These are phyloP conservation scores for Staurois parvus DNA, from an alignment of 2,797 vertebrate genomes.

Conservation along the genomic window DNA sequence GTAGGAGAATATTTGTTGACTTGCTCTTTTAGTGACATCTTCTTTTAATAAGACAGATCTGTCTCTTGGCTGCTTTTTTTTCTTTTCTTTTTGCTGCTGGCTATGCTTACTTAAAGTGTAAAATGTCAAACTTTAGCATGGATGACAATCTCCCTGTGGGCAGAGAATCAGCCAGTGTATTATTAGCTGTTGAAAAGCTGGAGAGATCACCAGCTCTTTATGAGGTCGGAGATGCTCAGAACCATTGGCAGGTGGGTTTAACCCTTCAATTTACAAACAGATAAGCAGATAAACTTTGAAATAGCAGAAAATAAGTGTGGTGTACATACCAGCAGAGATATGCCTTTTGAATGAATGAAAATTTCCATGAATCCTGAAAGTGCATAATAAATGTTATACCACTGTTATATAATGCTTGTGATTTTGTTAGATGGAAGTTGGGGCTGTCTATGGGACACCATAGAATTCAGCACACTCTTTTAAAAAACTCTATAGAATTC, in stretches of 20 bases:
- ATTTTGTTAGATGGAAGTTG: no score
- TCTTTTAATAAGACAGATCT: constrained; percentile 77
- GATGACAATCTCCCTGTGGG: constrained; percentile 77
- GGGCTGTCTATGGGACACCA: no score
- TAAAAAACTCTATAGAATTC: no score
- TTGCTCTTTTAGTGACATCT: constrained; percentile 79
- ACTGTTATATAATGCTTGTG: no score
- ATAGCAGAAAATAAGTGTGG: neutral
- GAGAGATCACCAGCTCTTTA: constrained; percentile 63
- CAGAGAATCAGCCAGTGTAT: constrained; percentile 69
- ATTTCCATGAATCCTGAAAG: no score
- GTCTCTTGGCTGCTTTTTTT: constrained; percentile 71
- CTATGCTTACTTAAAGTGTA: constrained; percentile 79
- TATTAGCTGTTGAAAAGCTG: constrained; percentile 71
- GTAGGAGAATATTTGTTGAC: constrained; percentile 73
- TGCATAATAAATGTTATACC: no score
- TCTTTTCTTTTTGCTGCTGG: constrained; percentile 69
- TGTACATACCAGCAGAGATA: no score
- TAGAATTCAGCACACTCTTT: no score
- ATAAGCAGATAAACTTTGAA: no score
- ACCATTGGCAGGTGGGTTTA: constrained; percentile 42
- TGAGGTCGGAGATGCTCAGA: constrained; percentile 46
- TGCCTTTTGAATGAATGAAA: no score
- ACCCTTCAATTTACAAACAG: constrained; percentile 14
- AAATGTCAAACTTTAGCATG: constrained; percentile 79